Evolutionary conservation across 1,140 invertebrate genomes (phyloP), one percentile per base, ranked within the genome.

Genomic region (Triops cancriformis): DNA sequence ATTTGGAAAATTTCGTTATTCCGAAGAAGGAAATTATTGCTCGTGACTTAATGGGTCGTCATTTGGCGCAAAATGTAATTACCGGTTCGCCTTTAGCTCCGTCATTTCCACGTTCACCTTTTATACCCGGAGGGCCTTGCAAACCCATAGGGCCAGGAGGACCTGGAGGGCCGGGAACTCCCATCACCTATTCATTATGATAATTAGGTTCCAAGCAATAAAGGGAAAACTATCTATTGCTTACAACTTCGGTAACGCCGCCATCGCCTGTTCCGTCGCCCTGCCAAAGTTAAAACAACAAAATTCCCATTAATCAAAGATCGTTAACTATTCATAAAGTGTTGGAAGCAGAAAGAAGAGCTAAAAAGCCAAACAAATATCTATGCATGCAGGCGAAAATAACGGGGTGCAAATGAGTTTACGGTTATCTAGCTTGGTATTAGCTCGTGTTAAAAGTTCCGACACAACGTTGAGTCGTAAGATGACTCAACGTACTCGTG

Each of bases 51-150:
- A 31, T 73, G 28, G 37, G n/a, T 73, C 10, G 26, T 14, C 26
- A 74, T 45, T 14, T 23, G 73, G 41, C 9, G 41, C 18, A 26
- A 37, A 7, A 72, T 64, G 23, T 64, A 72, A 14, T 89, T 88
- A 96, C 95, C 82, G 89, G 86, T 87, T 96, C 94, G 81, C 95
- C 95, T 87, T 96, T 96, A 74, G 89, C 86, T 80, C 95, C 95
- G 82, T 94, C 92, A 82, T 90, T 89, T 81, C 93, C 93, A 85
- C 91, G 88, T 82, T 94, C 93, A 77, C 94, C 94, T 85, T 95
- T 96, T 82, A 95, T 94, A 80, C 94, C 93, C 45, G 93, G 93
- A 73, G 93, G 93, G 72, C 93, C 93, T 85, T 93, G 89, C 23
- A 88, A 84, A 42, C 94, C 94, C 82, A 89, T 84, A 28, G 89